Base-by-base conservation (phyloP, 2,888 invertebrate genomes). In the Spodoptera picta region DNA sequence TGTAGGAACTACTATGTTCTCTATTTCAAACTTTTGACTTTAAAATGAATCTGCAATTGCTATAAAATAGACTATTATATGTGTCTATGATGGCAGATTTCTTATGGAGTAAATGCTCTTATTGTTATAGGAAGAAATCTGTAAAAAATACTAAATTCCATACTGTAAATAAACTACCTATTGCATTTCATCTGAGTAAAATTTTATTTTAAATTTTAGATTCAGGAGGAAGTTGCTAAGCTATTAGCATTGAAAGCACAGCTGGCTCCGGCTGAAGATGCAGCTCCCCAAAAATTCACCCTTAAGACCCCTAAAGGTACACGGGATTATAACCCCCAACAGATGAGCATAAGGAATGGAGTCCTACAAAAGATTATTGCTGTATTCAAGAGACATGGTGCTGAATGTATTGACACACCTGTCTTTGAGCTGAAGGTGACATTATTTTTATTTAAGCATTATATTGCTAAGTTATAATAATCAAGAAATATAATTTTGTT, bases 351-450 rank as follows among this genome's bases (percentile, higher is more conserved):
- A 65, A 96, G 99, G 41, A 97, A 98, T 82, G 95, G 96, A 66
- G 98, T 98, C 1, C 95, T 99, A 75, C 96, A 97, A 67, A 98
- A 97, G 90, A 98, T 99, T 72, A 95, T 98, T 24, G 90, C 96
- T 4, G 97, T 98, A 60, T 99, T 99, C 88, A 98, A 99, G 88
- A 97, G 97, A 73, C 99, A 99, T 85, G 99, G 99, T 45, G 99
- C 99, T 19, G 99, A 98, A 87, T 98, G 99, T 23, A 99, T 99
- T 85, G 99, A 99, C 86, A 99, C 99, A 27, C 99, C 99, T 48
- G 98, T 99, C 19, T 99, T 99, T 95, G 99, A 99, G 92, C 93
- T 99, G 14, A 99, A 98, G 96, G 98, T 19, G 0, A 23, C 27
- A 12, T 14, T n/a, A 12, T 11, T 24, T 10, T 3, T 24, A 45